These are phyloP conservation scores for Fulmarus glacialis DNA, from an alignment of 2,113 vertebrate species.

Conservation along the genomic window DNA sequence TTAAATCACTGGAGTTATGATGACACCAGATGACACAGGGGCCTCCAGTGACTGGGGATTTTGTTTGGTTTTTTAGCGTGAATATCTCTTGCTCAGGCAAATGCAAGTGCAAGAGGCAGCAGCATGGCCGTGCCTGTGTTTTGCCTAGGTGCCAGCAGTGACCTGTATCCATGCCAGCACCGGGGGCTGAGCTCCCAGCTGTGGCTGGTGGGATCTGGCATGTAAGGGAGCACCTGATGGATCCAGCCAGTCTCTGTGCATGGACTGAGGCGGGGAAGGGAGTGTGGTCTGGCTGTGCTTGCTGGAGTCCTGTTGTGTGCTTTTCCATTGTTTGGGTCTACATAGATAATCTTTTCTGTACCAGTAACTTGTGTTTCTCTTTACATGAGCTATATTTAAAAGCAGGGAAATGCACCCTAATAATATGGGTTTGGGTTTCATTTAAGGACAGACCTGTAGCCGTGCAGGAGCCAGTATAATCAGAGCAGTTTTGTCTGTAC, in stretches of 20 bases:
- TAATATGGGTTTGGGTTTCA: not conserved
- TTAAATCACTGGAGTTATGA: not conserved
- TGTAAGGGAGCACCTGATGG: not conserved
- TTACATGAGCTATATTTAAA: not conserved
- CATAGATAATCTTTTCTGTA: not conserved
- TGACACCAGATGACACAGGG: not conserved
- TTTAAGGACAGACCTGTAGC: not conserved
- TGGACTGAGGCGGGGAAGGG: not conserved
- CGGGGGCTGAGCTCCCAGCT: not conserved
- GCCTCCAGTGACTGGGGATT: not conserved
- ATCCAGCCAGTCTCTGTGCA: not conserved
- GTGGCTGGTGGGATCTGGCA: not conserved
- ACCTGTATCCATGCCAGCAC: rapidly evolving
- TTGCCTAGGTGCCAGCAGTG: not conserved
- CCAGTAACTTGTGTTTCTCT: not conserved
- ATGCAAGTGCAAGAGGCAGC: rapidly evolving
- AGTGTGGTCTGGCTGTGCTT: not conserved
- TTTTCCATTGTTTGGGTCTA: not conserved
- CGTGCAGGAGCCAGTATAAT: not conserved
- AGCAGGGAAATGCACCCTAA: not conserved
- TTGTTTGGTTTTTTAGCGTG: not conserved
- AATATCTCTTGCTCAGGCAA: not conserved
- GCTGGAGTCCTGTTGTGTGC: not conserved
- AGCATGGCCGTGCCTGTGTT: not conserved
- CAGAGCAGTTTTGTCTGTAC: not conserved